Percentiles rank a stretch among this genome's conserved stretches.
These are phyloP conservation scores for Cerastis rubricosa DNA, from an alignment of 2,888 invertebrate genomes.

Conservation along the genomic window DNA sequence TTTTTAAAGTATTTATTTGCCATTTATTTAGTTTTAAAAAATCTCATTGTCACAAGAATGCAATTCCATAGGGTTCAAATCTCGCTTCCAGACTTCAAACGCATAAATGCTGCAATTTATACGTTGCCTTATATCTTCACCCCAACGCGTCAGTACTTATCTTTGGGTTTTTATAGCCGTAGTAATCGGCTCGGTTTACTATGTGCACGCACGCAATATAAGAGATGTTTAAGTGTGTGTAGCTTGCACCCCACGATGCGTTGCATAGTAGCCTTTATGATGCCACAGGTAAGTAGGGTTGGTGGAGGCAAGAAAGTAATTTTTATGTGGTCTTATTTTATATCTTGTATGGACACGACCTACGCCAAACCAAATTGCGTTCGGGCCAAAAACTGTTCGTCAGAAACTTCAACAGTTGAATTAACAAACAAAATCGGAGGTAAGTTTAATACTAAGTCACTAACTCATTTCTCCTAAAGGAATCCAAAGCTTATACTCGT, in stretches of 20 bases:
- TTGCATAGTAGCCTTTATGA: constrained; percentile 69
- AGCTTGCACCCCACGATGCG: constrained; percentile 62
- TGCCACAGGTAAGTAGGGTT: constrained; percentile 67
- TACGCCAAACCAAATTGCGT: background rate
- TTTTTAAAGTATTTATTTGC: no score
- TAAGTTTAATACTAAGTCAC: background rate
- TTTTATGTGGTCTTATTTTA: background rate
- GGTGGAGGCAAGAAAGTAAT: constrained; percentile 29
- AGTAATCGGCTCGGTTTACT: constrained; percentile 67
- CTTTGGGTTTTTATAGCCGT: constrained; percentile 67
- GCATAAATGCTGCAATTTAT: constrained; percentile 57
- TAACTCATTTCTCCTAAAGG: background rate
- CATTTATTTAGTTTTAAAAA: background rate
- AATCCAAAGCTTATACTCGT: background rate
- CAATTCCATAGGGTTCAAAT: background rate
- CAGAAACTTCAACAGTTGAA: background rate
- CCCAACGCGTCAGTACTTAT: constrained; percentile 62
- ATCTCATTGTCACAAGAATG: background rate
- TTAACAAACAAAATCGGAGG: background rate
- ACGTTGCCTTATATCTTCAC: constrained; percentile 53
- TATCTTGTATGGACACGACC: background rate
- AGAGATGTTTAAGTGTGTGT: constrained; percentile 56
- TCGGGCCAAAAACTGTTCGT: background rate
- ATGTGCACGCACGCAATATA: constrained; percentile 57
- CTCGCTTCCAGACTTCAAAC: constrained; percentile 29